Evolutionary conservation across 2,888 invertebrate species (phyloP), one percentile per base, ranked within the genome.

Genomic region (Mystacides longicornis): DNA sequence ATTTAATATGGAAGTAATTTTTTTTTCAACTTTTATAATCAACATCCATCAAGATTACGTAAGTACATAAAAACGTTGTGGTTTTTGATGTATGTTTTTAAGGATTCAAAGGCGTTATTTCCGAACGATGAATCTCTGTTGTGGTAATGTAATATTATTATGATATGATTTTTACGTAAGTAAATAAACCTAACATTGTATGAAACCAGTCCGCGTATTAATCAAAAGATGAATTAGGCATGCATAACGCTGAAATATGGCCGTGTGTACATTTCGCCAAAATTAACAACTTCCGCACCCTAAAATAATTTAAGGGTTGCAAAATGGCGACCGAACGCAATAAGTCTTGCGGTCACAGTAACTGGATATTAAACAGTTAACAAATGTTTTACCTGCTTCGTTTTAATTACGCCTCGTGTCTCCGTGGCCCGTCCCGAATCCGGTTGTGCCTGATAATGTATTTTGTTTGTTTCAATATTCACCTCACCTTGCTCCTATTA

Each of bases 331-430:
- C 37, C 37, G 37, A 37, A 37, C 14, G 37, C 16, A 37, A 37
- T 37, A 37, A 37, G 37, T 37, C 37, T 37, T 37, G 37, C 37
- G 37, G 37, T 37, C 37, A 37, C 37, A 37, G 37, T 37, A 37
- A 37, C 37, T 37, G 37, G 37, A 37, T 37, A 37, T 37, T 37
- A 37, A 37, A 37, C 37, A 37, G 37, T 37, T 37, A 37, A 37
- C 37, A 37, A 37, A 37, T 37, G 37, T 37, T 37, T 37, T 37
- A 37, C 37, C 37, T 37, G 37, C 37, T 37, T 37, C 14, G 37
- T 37, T 37, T 37, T 37, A 37, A 37, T 37, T 37, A 37, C 37
- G 16, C 37, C 37, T 37, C 37, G 4, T 14, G n/a, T 37, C 7
- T 27, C 4, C 37, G 4, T 16, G 14, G 4, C 3, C 37, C 16